Base-by-base conservation (phyloP, 2,888 invertebrate species). In the Dascillus cervinus region DNA sequence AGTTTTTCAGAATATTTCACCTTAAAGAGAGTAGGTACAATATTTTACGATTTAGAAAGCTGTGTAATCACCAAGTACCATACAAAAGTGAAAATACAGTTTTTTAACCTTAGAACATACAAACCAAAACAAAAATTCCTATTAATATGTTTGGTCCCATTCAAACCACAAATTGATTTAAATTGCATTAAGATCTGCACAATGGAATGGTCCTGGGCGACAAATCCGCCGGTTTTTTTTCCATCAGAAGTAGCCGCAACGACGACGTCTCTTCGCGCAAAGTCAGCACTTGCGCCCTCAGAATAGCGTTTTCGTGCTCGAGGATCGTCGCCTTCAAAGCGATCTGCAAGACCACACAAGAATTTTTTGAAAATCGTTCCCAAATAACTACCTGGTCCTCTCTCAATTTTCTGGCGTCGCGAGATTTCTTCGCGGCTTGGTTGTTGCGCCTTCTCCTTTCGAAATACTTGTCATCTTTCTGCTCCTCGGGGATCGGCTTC, bases 391-490 rank as follows among this genome's bases (percentile, higher is more conserved):
- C 83, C 64, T 89, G 84, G 62, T 92, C 91, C 58, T 92, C 91
- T 13, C 91, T 69, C 26, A 86, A 75, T 60, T 90, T 82, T 12
- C 92, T 69, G 0, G 89, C 88, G 60, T 92, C 92, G 13, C 92
- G 65, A 0, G 89, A 89, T 60, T 91, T 92, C 64, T 92, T 92
- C 1, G 91, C 92, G 0, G 92, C 92, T 56, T 86, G 79, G 60
- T 92, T 92, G 62, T 92, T 92, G 4, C 90, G 69, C 54, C 84
- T 79, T 36, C 92, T 69, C 23, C 90, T 67, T 60, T 92, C 91
- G 60, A 81, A 91, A 62, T 92, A 92, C 61, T 87, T 89, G 38
- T 82, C 84, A 52, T 92, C 91, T 55, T 92, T 92, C 56, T 85
- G 74, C 26, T 87, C 88, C 0, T 81, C 77, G 0, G 91, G 91